Conservation (phyloP, 2,797 vertebrate species). For the Myotis myotis region DNA sequence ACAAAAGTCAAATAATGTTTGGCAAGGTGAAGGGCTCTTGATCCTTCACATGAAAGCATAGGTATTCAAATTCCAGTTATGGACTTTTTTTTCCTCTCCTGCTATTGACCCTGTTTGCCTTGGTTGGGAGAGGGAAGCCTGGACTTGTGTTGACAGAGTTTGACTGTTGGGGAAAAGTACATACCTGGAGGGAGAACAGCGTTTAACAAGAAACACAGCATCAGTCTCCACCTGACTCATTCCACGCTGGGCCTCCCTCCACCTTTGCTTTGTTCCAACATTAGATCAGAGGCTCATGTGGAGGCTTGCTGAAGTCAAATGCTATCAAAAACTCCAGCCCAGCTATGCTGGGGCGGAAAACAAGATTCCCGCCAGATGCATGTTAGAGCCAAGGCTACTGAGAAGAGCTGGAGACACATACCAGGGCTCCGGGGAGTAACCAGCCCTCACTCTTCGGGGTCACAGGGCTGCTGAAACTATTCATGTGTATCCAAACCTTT, state of each 20-base stretch:
- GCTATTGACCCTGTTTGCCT: conserved; percentile 56
- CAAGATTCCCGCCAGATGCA: conserved; percentile 16
- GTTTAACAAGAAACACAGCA: conserved; percentile 64
- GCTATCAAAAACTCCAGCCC: background rate
- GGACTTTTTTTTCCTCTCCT: conserved; percentile 27
- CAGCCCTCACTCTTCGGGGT: background rate
- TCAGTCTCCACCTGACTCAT: conserved; percentile 41
- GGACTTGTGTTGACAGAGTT: conserved; percentile 77
- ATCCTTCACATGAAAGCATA: conserved; percentile 72
- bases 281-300: conserved; percentile 9
- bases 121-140: conserved; percentile 46
- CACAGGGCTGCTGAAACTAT: background rate
- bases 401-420: background rate
- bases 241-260: conserved; percentile 11
- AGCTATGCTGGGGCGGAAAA: conserved; percentile 24
- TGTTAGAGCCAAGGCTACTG: background rate
- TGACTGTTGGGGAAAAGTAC: conserved; percentile 70
- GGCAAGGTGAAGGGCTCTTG: conserved; percentile 73
- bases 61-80: conserved; percentile 65
- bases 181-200: conserved; percentile 57
- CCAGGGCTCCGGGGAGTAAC: background rate
- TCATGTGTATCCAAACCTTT: background rate
- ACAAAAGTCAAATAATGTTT: conserved; percentile 78
- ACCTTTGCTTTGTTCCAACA: conserved; percentile 55
- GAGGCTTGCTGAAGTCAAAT: conserved; percentile 48